Conservation (phyloP, 1,140 invertebrate species). For the Steinernema khuongi region DNA sequence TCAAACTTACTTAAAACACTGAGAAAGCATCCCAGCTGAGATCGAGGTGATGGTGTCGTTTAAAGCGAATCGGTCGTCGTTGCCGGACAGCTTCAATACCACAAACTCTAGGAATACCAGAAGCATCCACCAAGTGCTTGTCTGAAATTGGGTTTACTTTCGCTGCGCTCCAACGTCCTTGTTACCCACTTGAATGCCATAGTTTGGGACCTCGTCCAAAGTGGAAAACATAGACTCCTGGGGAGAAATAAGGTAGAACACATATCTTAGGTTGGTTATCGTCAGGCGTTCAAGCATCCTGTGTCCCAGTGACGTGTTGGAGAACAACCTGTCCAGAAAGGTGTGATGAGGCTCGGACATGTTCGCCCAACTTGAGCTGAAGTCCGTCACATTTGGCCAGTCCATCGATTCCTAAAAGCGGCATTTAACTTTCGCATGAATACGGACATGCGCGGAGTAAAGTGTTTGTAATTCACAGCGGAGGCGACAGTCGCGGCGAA, state of each 20-base stretch:
- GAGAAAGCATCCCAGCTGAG: slow-evolving; percentile 57
- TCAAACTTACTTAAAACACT: slow-evolving; percentile 54
- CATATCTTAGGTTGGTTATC: slow-evolving; percentile 50
- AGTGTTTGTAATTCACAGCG: background rate
- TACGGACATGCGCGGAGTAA: background rate
- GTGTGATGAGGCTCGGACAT: background rate
- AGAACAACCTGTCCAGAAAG: slow-evolving; percentile 45
- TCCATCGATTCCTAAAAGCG: background rate
- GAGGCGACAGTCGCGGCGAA: too few relatives aligned
- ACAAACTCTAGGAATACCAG: slow-evolving; percentile 53
- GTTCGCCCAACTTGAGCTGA: background rate
- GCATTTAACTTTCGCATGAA: background rate
- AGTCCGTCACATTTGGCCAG: background rate
- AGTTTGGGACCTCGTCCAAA: slow-evolving; percentile 55
- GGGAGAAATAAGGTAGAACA: slow-evolving; percentile 55
- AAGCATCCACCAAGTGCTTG: slow-evolving; percentile 56
- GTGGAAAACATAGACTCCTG: slow-evolving; percentile 48
- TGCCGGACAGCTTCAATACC: slow-evolving; percentile 43
- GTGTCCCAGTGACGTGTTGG: slow-evolving; percentile 54
- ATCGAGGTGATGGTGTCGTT: slow-evolving; percentile 58
- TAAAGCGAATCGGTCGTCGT: slow-evolving; percentile 54
- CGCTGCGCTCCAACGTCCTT: background rate
- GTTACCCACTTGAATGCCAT: slow-evolving; percentile 52
- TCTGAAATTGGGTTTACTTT: slow-evolving; percentile 39
- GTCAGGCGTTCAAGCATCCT: slow-evolving; percentile 49